These are phyloP conservation scores for Anguilla megastoma DNA, from an alignment of 2,797 vertebrate species.

Conservation along the genomic window DNA sequence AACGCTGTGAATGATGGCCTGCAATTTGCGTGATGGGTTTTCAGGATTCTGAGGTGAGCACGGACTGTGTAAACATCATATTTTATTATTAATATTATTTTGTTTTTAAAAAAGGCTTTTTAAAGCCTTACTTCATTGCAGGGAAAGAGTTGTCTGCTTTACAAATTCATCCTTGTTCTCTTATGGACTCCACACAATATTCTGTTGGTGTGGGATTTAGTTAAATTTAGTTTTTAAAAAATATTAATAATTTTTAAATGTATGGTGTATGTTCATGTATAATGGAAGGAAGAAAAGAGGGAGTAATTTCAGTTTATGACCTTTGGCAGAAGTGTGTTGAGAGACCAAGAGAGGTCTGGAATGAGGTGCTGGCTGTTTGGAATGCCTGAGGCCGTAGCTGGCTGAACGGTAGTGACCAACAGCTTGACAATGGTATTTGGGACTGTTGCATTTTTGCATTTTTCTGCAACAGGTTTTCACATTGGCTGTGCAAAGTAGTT, in stretches of 20 bases:
- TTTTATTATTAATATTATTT: background rate
- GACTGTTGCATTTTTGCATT: too few relatives aligned
- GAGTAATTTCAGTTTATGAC: background rate
- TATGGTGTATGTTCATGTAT: background rate
- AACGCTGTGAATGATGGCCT: background rate
- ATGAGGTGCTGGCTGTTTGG: conserved; percentile 6
- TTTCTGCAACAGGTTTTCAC: too few relatives aligned
- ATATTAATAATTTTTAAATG: background rate
- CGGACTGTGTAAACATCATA: background rate
- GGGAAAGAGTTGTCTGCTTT: background rate
- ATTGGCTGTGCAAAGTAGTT: too few relatives aligned
- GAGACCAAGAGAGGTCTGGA: conserved; percentile 12
- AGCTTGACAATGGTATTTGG: background rate
- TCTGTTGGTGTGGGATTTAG: background rate
- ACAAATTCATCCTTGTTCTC: background rate
- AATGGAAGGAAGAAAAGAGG: background rate
- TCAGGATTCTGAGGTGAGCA: background rate
- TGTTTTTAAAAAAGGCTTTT: background rate
- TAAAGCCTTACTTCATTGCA: background rate
- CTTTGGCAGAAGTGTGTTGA: conserved; percentile 10
- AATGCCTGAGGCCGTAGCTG: conserved; percentile 2
- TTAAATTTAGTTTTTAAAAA: background rate
- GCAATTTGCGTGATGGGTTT: background rate
- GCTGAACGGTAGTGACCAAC: background rate
- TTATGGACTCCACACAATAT: background rate